Base-by-base conservation (phyloP, 1,140 invertebrate species). In the Drosophila truncata region DNA sequence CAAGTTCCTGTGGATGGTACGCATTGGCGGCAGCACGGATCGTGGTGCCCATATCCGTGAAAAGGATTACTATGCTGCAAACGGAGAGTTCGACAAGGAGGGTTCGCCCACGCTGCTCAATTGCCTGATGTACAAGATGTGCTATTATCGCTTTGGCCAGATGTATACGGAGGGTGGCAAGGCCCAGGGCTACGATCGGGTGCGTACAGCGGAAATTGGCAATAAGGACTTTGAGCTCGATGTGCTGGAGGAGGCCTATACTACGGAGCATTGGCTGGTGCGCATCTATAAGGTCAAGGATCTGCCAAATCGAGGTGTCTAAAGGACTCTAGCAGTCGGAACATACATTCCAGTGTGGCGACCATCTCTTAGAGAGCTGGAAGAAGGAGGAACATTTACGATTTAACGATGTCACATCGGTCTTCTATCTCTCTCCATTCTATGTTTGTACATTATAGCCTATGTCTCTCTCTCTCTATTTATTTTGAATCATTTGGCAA, bases 1-100 rank as follows among this genome's bases (percentile, higher is more conserved):
- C 93, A 99, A 99, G 94, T 99, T 99, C 94, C 94, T 99, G 77
- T 99, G 98, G 98, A 99, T 99, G 98, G 98, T 99, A 9, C 95
- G 98, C 69, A 99, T 99, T 93, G 98, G 98, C 77, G 98, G 98
- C 66, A 98, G 97, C 91, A 99, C 98, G 23, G 98, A 99, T 71
- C 95, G 96, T 82, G 98, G 98, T 39, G 95, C 95, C 49, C 98
- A 99, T 92, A 99, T 99, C 82, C 97, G 98, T 90, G 99, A 99
- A 94, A 96, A 96, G 91, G 98, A 99, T 94, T 99, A 99, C 93
- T 99, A 99, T 94, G 98, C 98, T 35, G 94, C 97, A 1, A 96
- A 96, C 67, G 98, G 98, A 7, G 98, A 99, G 94, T 99, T 99
- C 9, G 98, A 99, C 91, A 96, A 96, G 79, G 97, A 98, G 92